Percentiles rank a stretch among this genome's conserved stretches.
Evolutionary conservation across 2,113 vertebrate genomes (phyloP).

Genomic region (Phasianus colchicus): DNA sequence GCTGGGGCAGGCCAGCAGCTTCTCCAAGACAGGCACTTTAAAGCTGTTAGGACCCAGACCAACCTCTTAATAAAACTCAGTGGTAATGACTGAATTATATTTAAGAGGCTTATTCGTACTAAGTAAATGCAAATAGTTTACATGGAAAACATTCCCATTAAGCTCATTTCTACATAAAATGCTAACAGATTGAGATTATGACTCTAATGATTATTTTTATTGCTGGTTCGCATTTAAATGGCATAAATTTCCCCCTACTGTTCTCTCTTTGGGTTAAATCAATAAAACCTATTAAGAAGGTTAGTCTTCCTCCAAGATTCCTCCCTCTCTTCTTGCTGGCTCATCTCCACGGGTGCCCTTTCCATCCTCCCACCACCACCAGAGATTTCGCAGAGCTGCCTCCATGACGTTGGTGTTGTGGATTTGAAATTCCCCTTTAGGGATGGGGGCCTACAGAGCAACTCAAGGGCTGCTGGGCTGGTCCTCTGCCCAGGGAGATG

Average conservation of each 20-base stretch:
- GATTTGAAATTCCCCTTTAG: constrained; percentile 50
- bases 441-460: not conserved
- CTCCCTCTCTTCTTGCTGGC: constrained; percentile 57
- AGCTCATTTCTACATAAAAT: constrained; percentile 59
- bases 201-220: constrained; percentile 70
- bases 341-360: constrained; percentile 60
- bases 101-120: constrained; percentile 1
- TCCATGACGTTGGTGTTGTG: not conserved
- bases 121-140: constrained; percentile 57
- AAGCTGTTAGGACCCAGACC: not conserved
- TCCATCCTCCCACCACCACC: constrained; percentile 66
- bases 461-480: not conserved
- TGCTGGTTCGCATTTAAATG: constrained; percentile 71
- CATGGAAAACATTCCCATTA: constrained; percentile 53
- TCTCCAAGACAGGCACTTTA: not conserved
- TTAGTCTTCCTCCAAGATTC: constrained; percentile 37
- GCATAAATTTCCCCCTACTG: constrained; percentile 54
- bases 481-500: not conserved
- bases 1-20: not conserved
- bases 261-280: constrained; percentile 64
- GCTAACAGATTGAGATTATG: constrained; percentile 65
- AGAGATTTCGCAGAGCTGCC: constrained; percentile 59
- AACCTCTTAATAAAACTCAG: not conserved
- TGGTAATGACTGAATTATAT: constrained; percentile 29
- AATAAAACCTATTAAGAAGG: constrained; percentile 63